phyloP scores from a whole-genome alignment of 2,113 vertebrate species.

The Halcyon senegalensis region DNA sequence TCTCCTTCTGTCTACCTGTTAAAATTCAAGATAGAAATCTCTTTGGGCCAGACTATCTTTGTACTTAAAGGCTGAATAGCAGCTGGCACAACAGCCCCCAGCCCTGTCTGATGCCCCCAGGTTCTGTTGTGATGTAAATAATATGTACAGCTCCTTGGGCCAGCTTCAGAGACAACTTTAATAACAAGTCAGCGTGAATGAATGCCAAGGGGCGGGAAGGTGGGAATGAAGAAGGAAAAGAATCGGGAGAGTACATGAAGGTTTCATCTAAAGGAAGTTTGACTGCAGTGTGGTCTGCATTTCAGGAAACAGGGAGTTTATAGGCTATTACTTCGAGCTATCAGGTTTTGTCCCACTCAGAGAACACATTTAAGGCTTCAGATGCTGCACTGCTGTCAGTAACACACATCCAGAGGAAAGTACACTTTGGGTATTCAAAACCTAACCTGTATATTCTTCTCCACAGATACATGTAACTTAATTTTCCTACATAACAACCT shows the following conservation, averaged over 20 bases:
- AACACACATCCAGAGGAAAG: not conserved
- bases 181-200: not conserved
- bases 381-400: not conserved
- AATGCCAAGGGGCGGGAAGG: conserved; percentile 31
- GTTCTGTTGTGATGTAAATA: conserved; percentile 60
- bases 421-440: not conserved
- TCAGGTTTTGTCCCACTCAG: not conserved
- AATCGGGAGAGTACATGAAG: not conserved
- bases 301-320: not conserved
- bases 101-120: not conserved
- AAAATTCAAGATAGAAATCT: conserved; percentile 26
- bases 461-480: not conserved
- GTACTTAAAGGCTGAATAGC: conserved; percentile 1
- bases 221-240: not conserved
- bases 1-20: not conserved
- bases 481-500: not conserved
- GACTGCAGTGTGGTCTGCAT: not conserved
- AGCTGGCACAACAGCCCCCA: not conserved
- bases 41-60: not conserved
- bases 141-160: not conserved
- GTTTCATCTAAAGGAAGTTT: not conserved
- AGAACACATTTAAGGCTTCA: not conserved
- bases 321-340: not conserved
- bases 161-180: conserved; percentile 43
- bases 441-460: not conserved